Percentiles rank a stretch among this genome's conserved stretches.
Conservation (phyloP, 2,113 vertebrate species). For the Microcebus jonahi region DNA sequence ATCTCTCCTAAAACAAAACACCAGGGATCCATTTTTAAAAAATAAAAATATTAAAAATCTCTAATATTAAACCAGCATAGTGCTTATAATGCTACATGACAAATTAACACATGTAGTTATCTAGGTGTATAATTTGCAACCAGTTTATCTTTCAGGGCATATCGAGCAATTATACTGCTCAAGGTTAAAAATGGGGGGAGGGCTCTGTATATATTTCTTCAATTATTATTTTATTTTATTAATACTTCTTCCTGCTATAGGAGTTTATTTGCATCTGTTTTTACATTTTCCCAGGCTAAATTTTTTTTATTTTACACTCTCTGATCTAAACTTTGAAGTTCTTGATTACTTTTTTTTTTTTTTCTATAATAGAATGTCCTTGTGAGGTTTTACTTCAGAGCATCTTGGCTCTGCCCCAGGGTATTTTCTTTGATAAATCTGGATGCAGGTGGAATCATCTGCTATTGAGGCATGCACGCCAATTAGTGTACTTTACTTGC, state of each 20-base stretch:
- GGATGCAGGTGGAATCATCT: not conserved
- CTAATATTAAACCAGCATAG: not conserved
- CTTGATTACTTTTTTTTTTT: not conserved
- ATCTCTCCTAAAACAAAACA: not conserved
- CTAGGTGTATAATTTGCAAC: not conserved
- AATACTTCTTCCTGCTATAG: not conserved
- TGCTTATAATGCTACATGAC: not conserved
- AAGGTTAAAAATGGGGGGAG: not conserved
- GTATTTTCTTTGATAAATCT: constrained; percentile 1
- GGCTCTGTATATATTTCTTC: not conserved
- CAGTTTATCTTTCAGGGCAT: not conserved
- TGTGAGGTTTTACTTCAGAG: not conserved
- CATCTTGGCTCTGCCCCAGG: not conserved
- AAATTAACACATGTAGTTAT: not conserved
- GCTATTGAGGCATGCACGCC: not conserved
- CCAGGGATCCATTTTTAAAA: not conserved
- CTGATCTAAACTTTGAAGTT: not conserved
- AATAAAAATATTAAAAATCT: not conserved
- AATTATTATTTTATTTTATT: constrained; percentile 17
- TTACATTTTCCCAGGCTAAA: not conserved
- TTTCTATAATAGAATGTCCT: not conserved
- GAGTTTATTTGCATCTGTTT: not conserved
- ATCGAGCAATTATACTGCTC: not conserved
- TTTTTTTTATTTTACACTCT: not conserved
- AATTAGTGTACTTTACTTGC: not conserved